A percentile compares a stretch with the other conserved stretches of the same genome.
Evolutionary conservation across 2,888 invertebrate genomes (phyloP).

Genomic region (Oxyscelio sp.): DNA sequence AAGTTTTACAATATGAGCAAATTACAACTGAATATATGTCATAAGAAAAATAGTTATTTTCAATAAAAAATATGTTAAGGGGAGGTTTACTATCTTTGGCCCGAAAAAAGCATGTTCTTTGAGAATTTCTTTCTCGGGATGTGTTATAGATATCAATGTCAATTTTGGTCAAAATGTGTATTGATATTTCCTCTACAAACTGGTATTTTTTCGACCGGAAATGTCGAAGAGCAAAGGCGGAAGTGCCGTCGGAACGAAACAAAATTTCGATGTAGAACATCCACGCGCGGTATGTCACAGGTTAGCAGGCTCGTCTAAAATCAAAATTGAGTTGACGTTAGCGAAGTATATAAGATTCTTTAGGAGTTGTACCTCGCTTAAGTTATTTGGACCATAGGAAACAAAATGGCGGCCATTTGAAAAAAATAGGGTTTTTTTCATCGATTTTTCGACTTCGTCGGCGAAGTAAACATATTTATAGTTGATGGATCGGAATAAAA

Average conservation of each 20-base stretch:
- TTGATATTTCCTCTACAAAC: conserved; percentile 24
- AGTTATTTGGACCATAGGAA: conserved; percentile 29
- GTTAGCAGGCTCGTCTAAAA: conserved; percentile 7
- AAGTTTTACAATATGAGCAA: too few relatives aligned
- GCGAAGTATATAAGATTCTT: conserved; percentile 23
- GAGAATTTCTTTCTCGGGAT: conserved; percentile 38
- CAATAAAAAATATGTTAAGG: too few relatives aligned
- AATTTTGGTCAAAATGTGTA: conserved; percentile 34
- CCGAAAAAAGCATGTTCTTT: conserved; percentile 26
- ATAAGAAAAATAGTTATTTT: too few relatives aligned
- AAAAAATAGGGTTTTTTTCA: conserved; percentile 35
- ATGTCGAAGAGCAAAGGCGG: conserved; percentile 12
- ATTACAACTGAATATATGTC: too few relatives aligned
- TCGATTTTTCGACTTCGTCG: conserved; percentile 35
- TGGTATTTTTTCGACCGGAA: conserved; percentile 24
- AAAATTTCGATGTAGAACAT: conserved; percentile 21
- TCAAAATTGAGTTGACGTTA: conserved; percentile 17
- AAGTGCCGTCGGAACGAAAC: conserved; percentile 26
- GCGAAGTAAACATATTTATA: conserved; percentile 26
- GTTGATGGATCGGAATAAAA: conserved; percentile 24
- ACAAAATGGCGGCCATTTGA: conserved; percentile 27
- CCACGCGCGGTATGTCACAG: conserved; percentile 26
- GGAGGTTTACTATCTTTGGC: conserved; percentile 26
- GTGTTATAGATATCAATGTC: conserved; percentile 29
- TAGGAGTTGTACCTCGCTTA: conserved; percentile 25